phyloP scores from a whole-genome alignment of 92 coral and sea anemone genomes.

The Zoanthus solanderi region DNA sequence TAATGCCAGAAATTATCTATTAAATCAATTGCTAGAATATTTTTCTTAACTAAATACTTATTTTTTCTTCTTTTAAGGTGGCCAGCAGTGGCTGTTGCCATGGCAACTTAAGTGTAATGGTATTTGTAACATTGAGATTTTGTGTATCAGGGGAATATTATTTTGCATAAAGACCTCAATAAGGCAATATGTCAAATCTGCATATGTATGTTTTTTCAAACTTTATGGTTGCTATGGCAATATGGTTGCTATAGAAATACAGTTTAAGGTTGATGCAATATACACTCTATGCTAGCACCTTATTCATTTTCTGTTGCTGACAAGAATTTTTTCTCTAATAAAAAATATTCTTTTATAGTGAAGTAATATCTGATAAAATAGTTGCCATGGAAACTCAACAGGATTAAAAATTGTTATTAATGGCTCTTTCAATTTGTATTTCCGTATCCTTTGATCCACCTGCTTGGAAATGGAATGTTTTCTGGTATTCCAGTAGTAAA shows the following conservation, averaged over 20 bases:
- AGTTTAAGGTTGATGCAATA: background rate
- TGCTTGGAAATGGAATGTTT: background rate
- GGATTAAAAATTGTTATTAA: background rate
- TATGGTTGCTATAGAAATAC: slow-evolving; percentile 13
- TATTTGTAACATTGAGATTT: background rate
- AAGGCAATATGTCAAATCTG: background rate
- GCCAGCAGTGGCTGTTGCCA: background rate
- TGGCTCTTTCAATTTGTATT: background rate
- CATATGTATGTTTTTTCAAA: background rate
- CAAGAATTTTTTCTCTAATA: background rate
- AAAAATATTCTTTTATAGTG: background rate
- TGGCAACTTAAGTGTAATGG: background rate
- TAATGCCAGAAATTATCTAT: slow-evolving; percentile 8
- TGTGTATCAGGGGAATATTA: background rate
- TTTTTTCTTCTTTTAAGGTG: background rate
- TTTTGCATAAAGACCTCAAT: background rate
- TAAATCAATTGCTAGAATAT: background rate
- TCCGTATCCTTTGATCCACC: background rate
- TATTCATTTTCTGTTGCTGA: background rate
- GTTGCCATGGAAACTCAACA: slow-evolving; percentile 5
- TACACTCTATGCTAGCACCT: background rate
- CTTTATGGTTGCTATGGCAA: slow-evolving; percentile 8
- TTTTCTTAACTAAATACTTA: background rate
- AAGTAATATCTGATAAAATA: background rate
- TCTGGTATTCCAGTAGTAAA: background rate